phyloP scores from a whole-genome alignment of 2,113 vertebrate species.

The Orycteropus afer region DNA sequence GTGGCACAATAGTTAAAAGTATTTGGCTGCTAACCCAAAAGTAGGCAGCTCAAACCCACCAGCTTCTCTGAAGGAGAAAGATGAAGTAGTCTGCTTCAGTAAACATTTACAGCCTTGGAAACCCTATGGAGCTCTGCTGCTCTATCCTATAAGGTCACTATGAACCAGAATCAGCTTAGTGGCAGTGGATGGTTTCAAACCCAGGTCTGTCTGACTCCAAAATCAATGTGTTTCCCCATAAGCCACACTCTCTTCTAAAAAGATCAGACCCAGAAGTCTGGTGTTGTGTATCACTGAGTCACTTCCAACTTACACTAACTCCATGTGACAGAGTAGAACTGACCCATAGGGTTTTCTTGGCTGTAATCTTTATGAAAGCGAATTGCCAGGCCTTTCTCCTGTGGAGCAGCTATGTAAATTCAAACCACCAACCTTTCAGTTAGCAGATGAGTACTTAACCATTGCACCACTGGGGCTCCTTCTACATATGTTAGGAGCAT shows the following conservation, averaged over 20 bases:
- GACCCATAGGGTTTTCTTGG: neutral
- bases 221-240: neutral
- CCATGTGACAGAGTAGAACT: neutral
- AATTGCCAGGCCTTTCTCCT: neutral
- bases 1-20: no score
- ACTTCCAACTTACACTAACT: neutral
- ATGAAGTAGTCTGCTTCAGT: no score
- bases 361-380: neutral
- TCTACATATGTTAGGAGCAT: neutral
- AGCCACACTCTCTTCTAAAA: neutral
- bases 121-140: no score
- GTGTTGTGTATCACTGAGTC: neutral
- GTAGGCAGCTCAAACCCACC: no score
- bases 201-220: neutral
- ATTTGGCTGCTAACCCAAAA: no score
- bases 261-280: neutral
- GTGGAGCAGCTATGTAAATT: neutral
- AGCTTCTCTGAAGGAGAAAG: no score
- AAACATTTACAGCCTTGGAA: no score
- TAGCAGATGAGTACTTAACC: neutral
- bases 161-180: no score
- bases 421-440: neutral
- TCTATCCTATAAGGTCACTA: no score
- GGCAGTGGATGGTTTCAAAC: neutral
- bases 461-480: neutral